phyloP scores from a whole-genome alignment of 2,888 invertebrate species.

The Trissoscelio sp. region DNA sequence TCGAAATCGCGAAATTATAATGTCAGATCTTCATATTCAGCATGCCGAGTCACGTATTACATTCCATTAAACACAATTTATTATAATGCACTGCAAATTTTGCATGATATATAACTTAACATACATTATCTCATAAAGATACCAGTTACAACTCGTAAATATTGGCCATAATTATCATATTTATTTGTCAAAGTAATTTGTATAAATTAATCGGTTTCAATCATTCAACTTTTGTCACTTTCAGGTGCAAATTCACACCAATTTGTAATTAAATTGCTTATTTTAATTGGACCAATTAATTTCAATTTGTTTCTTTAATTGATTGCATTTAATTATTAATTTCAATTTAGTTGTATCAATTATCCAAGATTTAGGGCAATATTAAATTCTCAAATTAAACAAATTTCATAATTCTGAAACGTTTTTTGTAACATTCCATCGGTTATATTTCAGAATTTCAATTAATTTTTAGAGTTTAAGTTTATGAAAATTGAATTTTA shows the following conservation, averaged over 20 bases:
- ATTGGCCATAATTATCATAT: constrained; percentile 30
- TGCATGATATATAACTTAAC: constrained; percentile 27
- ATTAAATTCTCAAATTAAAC: too few relatives aligned
- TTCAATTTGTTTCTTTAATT: neutral
- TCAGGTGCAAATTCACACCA: neutral
- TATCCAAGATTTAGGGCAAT: too few relatives aligned
- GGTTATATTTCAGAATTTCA: too few relatives aligned
- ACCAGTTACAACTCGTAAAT: constrained; percentile 26
- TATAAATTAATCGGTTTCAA: constrained; percentile 13
- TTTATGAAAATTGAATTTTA: too few relatives aligned
- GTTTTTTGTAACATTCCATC: too few relatives aligned
- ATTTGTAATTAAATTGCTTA: neutral
- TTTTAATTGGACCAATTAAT: neutral
- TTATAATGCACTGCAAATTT: constrained; percentile 53
- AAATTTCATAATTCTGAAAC: too few relatives aligned
- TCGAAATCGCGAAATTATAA: constrained; percentile 66
- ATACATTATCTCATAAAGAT: constrained; percentile 49
- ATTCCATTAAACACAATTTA: constrained; percentile 60
- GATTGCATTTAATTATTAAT: too few relatives aligned
- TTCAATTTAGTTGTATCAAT: too few relatives aligned
- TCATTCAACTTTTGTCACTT: neutral
- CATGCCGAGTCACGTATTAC: constrained; percentile 62
- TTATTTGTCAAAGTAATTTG: constrained; percentile 26
- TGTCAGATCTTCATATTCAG: constrained; percentile 54
- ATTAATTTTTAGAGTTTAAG: too few relatives aligned